These are phyloP conservation scores for Marronus borbonicus DNA, from an alignment of 2,888 invertebrate genomes.

Conservation along the genomic window DNA sequence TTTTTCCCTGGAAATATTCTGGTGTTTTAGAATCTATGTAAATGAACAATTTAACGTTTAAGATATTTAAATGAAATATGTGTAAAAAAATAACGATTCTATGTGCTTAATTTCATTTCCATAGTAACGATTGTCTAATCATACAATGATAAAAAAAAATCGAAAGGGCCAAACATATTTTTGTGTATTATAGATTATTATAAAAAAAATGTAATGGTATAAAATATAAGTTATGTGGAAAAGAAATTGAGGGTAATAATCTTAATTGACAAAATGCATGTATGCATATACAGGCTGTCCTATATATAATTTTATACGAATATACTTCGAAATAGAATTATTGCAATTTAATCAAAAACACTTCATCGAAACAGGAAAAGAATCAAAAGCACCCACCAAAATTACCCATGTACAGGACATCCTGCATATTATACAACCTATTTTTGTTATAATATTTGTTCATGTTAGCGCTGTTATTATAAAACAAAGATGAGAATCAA, in stretches of 20 bases:
- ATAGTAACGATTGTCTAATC: slow-evolving; percentile 48
- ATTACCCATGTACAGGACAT: slow-evolving; percentile 5
- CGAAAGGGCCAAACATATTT: slow-evolving; percentile 53
- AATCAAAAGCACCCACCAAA: slow-evolving; percentile 10
- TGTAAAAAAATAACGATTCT: slow-evolving; percentile 35
- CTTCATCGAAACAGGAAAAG: slow-evolving; percentile 15
- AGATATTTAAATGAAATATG: slow-evolving; percentile 43
- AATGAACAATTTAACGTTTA: slow-evolving; percentile 5
- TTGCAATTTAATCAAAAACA: too few species aligned
- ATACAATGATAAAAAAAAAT: slow-evolving; percentile 15
- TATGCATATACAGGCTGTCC: slow-evolving; percentile 15
- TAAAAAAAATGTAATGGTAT: slow-evolving; percentile 25
- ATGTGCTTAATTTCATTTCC: slow-evolving; percentile 54
- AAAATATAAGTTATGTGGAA: slow-evolving; percentile 48
- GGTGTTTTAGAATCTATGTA: slow-evolving; percentile 47
- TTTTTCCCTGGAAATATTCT: slow-evolving; percentile 50
- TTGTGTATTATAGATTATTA: slow-evolving; percentile 46
- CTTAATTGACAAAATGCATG: slow-evolving; percentile 14
- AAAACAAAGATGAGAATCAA: slow-evolving; percentile 52
- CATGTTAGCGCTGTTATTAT: slow-evolving; percentile 51
- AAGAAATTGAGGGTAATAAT: slow-evolving; percentile 50
- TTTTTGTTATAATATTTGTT: slow-evolving; percentile 49
- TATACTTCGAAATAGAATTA: slow-evolving; percentile 7
- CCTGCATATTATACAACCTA: slow-evolving; percentile 45
- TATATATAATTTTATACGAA: not conserved